phyloP scores from a whole-genome alignment of 2,888 invertebrate species.

The Megamerina dolium region DNA sequence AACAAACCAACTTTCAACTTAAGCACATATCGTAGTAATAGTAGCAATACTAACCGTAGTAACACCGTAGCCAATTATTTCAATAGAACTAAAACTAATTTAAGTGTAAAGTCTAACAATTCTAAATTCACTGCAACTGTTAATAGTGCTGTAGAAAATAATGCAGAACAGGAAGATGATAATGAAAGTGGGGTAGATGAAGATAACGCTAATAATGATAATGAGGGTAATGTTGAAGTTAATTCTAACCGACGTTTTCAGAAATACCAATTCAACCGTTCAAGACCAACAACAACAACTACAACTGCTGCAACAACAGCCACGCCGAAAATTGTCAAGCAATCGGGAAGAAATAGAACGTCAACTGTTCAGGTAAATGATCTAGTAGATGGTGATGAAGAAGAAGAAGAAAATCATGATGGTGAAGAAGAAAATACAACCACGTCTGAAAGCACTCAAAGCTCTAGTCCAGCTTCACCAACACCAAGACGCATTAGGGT shows the following conservation, averaged over 20 bases:
- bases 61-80: slow-evolving; percentile 43
- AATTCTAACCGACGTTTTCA: slow-evolving; percentile 50
- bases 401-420: slow-evolving; percentile 4
- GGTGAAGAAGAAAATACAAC: slow-evolving; percentile 10
- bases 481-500: slow-evolving; percentile 36
- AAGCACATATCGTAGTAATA: slow-evolving; percentile 18
- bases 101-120: slow-evolving; percentile 28
- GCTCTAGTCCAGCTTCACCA: slow-evolving; percentile 22
- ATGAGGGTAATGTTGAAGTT: slow-evolving; percentile 41
- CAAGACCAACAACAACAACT: slow-evolving; percentile 27
- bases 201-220: slow-evolving; percentile 20
- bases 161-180: slow-evolving; percentile 7
- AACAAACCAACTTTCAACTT: too few species aligned
- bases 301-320: slow-evolving; percentile 17
- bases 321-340: slow-evolving; percentile 10
- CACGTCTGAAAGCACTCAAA: slow-evolving; percentile 19
- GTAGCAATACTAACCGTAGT: slow-evolving; percentile 28
- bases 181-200: slow-evolving; percentile 23
- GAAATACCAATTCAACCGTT: slow-evolving; percentile 45
- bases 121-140: slow-evolving; percentile 4
- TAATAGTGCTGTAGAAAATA: slow-evolving; percentile 8
- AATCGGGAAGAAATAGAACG: slow-evolving; percentile 12
- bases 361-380: slow-evolving; percentile 28
- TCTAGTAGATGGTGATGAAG: slow-evolving; percentile 16
- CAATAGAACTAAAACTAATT: slow-evolving; percentile 28